phyloP scores from a whole-genome alignment of 2,797 vertebrate species.

The Malacoraja senta region DNA sequence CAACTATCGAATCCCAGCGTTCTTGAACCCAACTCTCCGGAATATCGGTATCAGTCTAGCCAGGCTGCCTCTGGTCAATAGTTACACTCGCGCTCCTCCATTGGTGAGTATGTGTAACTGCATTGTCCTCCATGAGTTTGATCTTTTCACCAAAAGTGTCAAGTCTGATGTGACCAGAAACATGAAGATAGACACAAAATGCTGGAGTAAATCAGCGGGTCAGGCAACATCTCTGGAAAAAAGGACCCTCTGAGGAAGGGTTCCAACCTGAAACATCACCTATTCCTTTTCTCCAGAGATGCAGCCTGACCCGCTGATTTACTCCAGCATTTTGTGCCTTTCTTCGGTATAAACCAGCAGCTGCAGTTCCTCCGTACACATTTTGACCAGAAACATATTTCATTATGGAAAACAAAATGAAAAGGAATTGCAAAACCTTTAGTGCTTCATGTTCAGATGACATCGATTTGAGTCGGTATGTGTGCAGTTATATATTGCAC shows the following conservation, averaged over 20 bases:
- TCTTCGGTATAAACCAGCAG: too few relatives aligned
- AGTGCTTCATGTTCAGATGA: background rate
- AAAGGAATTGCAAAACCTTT: background rate
- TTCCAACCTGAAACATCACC: too few relatives aligned
- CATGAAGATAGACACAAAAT: too few relatives aligned
- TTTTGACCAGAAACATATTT: background rate
- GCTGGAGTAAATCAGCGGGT: too few relatives aligned
- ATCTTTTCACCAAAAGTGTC: background rate
- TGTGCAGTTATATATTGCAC: background rate
- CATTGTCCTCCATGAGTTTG: background rate
- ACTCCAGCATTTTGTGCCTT: too few relatives aligned
- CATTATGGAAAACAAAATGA: background rate
- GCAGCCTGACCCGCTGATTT: too few relatives aligned
- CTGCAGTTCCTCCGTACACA: too few relatives aligned
- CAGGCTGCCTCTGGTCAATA: constrained; percentile 88
- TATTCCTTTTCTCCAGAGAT: too few relatives aligned
- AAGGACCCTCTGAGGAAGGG: too few relatives aligned
- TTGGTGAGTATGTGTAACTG: constrained; percentile 65
- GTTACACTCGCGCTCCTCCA: constrained; percentile 85
- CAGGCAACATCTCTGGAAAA: too few relatives aligned
- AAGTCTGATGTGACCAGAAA: background rate
- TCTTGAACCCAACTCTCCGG: constrained; percentile 78
- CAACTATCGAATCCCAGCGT: constrained; percentile 70
- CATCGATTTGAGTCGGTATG: background rate
- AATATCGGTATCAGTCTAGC: constrained; percentile 88